Evolutionary conservation across 2,888 invertebrate species (phyloP).

Genomic region (Dastarcus helophoroides): DNA sequence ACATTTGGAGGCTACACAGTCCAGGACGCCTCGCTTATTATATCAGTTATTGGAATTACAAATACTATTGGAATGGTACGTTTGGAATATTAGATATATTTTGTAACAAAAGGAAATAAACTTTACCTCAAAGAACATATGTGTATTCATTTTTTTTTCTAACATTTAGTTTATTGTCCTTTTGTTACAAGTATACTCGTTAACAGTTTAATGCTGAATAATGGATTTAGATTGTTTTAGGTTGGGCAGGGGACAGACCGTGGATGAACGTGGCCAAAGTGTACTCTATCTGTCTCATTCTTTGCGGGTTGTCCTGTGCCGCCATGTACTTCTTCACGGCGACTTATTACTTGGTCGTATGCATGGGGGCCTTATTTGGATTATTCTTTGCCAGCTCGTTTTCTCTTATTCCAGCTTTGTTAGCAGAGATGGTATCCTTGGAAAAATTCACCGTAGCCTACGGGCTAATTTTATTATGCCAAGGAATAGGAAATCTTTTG

Average conservation of each 20-base stretch:
- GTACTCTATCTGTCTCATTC: conserved; percentile 66
- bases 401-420: conserved; percentile 79
- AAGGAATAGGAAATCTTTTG: conserved; percentile 84
- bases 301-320: conserved; percentile 52
- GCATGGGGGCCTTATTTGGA: conserved; percentile 58
- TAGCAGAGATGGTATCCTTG: conserved; percentile 78
- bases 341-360: conserved; percentile 32
- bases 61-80: conserved; percentile 84
- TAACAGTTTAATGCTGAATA: too few relatives aligned
- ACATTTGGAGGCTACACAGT: conserved; percentile 54
- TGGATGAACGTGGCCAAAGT: conserved; percentile 72
- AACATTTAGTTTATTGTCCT: too few relatives aligned
- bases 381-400: conserved; percentile 86
- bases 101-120: too few relatives aligned
- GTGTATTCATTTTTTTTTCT: too few relatives aligned
- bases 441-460: conserved; percentile 89
- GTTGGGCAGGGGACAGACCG: conserved; percentile 80
- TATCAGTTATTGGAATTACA: conserved; percentile 78
- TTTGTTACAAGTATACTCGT: too few relatives aligned
- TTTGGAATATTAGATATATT: conserved; percentile 6
- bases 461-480: conserved; percentile 76
- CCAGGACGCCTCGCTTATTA: conserved; percentile 63
- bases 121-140: too few relatives aligned
- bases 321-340: conserved; percentile 41
- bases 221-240: conserved; percentile 70